Percentiles rank a stretch among this genome's conserved stretches.
These are phyloP conservation scores for Drosophila leonis DNA, from an alignment of 2,888 invertebrate species.

Conservation along the genomic window DNA sequence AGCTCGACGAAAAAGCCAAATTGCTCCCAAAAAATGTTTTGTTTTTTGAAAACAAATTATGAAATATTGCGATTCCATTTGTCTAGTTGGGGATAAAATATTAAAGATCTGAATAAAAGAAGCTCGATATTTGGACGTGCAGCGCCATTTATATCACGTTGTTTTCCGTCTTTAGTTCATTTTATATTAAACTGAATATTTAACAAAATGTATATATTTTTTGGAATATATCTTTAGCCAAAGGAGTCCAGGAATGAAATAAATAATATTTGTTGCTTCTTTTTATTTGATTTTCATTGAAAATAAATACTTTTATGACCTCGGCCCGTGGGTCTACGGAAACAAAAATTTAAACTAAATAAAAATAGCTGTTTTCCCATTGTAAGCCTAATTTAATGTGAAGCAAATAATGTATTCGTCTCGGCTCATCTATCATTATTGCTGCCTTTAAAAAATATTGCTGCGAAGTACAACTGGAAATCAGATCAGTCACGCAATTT, in stretches of 20 bases:
- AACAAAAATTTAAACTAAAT: neutral
- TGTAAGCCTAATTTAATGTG: neutral
- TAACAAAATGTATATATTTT: neutral
- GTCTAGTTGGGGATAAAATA: neutral
- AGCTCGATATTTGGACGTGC: neutral
- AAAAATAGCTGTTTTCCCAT: neutral
- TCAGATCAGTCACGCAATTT: slow-evolving; percentile 53
- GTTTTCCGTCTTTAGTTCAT: neutral
- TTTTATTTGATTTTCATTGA: neutral
- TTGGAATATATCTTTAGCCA: neutral
- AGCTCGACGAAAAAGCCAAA: neutral
- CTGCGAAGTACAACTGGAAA: slow-evolving; percentile 17
- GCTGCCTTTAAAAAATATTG: slow-evolving; percentile 7
- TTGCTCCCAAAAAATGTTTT: slow-evolving; percentile 4
- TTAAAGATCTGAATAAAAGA: neutral
- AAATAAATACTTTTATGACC: neutral
- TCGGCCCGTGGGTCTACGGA: no score
- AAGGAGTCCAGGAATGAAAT: neutral
- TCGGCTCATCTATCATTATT: slow-evolving; percentile 1
- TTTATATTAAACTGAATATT: neutral
- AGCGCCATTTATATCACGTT: neutral
- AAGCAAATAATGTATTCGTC: neutral
- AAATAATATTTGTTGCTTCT: neutral
- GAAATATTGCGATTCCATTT: neutral
- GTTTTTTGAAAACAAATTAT: neutral